Evolutionary conservation across 2,797 vertebrate species (phyloP), one percentile per base, ranked within the genome.

Genomic region (Epinephelus coioides): DNA sequence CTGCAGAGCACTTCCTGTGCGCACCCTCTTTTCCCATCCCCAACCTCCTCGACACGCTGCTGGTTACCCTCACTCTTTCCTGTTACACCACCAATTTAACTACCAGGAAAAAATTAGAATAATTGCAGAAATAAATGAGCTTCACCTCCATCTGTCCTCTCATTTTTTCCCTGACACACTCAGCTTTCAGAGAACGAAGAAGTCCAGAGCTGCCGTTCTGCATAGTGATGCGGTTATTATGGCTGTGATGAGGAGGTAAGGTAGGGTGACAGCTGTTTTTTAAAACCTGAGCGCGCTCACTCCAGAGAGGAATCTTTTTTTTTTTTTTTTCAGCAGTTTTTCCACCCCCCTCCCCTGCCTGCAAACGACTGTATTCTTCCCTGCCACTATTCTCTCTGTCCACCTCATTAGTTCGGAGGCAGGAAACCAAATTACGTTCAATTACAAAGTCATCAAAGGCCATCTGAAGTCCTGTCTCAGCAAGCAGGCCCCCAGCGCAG

Each of bases 401-500:
- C 86, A 89, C 92, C 93, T 95, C 94, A 95, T 95, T 96, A 96
- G 93, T 90, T 95, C 72, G 70, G 88, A 93, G 88, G 93, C 94
- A 94, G 93, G 90, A 93, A 95, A 94, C 92, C 91, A 94, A 95
- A 95, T 95, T 94, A 95, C 64, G 55, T 87, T 94, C 91, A 95
- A 95, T 95, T 95, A 94, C 91, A 86, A 91, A 94, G 92, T 94
- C 94, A 93, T 93, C 92, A 94, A 91, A 95, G 94, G 90, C 91
- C 93, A 92, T 82, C 91, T 85, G 92, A 93, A 95, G 91, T 91
- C 88, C 92, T 88, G 88, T 88, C 91, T 94, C 93, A 95, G 93
- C 93, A 93, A 79, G 89, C 81, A 55, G 76, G 70, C 49, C 85
- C 40, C 54, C 75, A 23, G 51, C 65, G 49, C 64, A 59, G 10